Percentiles rank a stretch among this genome's conserved stretches.
Conservation (phyloP, 2,797 vertebrate species). For the Choloepus didactylus region DNA sequence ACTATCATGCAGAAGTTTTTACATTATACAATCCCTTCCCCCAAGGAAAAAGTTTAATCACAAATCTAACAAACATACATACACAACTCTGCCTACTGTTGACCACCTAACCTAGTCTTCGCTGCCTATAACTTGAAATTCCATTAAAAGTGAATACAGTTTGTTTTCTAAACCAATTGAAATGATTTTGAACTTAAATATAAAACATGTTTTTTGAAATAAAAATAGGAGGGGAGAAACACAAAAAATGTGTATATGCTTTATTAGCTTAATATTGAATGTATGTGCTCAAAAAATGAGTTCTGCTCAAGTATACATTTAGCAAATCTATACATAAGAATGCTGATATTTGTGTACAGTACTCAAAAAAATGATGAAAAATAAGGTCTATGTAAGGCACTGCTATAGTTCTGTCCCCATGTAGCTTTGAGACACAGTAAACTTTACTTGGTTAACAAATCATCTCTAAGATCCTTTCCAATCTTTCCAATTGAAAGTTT, state of each 20-base stretch:
- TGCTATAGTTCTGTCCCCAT: neutral
- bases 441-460: neutral
- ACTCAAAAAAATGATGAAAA: neutral
- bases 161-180: neutral
- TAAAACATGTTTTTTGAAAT: neutral
- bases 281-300: neutral
- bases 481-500: neutral
- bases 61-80: neutral
- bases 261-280: no score
- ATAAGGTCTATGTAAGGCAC: neutral
- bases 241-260: no score
- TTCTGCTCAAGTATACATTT: neutral
- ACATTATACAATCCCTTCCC: neutral
- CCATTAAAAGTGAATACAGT: neutral
- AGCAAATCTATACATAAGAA: neutral
- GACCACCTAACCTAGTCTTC: no score
- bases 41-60: neutral
- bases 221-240: neutral
- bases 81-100: neutral
- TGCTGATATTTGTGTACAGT: neutral
- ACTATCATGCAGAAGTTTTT: neutral
- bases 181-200: neutral
- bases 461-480: slow-evolving; percentile 9
- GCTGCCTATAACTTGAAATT: neutral
- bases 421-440: neutral